phyloP scores from a whole-genome alignment of 2,113 vertebrate genomes.

The Pycnonotus jocosus region DNA sequence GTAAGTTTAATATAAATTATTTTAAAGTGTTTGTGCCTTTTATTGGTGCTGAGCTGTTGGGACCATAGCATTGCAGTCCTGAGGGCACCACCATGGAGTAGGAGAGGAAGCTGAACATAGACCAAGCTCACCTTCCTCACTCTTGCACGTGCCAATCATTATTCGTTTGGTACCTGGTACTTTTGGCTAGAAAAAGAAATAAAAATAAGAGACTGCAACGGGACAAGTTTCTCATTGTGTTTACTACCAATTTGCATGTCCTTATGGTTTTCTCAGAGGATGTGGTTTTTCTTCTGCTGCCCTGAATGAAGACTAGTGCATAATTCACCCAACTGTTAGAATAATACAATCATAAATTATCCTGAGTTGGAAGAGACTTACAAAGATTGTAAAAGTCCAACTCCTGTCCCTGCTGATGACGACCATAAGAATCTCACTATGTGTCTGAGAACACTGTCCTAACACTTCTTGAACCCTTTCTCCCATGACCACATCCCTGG shows the following conservation, averaged over 20 bases:
- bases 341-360: not conserved
- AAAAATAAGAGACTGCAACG: not conserved
- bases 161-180: not conserved
- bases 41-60: not conserved
- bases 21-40: not conserved
- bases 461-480: not conserved
- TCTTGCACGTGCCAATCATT: not conserved
- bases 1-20: not conserved
- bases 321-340: not conserved
- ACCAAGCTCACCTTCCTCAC: not conserved
- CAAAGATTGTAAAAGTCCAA: not conserved
- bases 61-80: not conserved
- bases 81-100: not conserved
- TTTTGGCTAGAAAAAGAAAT: not conserved
- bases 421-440: fast-evolving
- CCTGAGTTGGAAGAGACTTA: not conserved
- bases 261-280: not conserved
- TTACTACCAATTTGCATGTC: not conserved
- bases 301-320: not conserved
- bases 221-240: not conserved
- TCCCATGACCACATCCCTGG: not conserved
- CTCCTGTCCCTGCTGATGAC: not conserved
- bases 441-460: not conserved
- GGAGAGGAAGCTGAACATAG: not conserved
- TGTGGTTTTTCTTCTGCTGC: not conserved